Evolutionary conservation across 2,797 vertebrate species (phyloP).

Genomic region (Pseudochirops cupreus): DNA sequence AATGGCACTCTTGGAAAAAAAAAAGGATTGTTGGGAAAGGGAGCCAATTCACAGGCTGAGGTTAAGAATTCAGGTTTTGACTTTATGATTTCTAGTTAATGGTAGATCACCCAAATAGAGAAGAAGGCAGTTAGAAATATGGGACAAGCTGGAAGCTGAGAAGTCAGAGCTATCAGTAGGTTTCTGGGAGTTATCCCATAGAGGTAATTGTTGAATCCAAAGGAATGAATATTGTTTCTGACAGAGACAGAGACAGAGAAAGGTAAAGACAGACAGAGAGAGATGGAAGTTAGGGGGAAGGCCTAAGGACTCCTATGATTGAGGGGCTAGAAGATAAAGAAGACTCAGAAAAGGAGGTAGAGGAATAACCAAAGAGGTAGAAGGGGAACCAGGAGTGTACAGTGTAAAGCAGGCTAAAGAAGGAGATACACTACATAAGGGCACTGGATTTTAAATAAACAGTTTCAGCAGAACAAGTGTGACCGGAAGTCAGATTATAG

Average conservation of each 20-base stretch:
- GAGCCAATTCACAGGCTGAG: neutral
- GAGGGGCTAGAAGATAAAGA: neutral
- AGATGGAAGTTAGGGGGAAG: neutral
- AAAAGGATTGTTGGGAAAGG: neutral
- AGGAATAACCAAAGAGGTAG: neutral
- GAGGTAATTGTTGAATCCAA: neutral
- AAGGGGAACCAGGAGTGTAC: neutral
- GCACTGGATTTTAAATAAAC: neutral
- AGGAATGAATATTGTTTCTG: neutral
- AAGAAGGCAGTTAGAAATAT: neutral
- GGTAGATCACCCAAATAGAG: neutral
- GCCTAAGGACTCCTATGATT: neutral
- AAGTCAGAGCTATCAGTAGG: neutral
- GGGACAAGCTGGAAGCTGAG: neutral
- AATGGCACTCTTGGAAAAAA: neutral
- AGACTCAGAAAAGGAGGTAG: neutral
- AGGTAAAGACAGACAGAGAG: neutral
- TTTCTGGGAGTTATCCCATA: neutral
- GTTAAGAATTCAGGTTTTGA: neutral
- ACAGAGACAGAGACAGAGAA: neutral
- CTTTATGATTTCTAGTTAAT: neutral
- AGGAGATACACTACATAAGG: neutral
- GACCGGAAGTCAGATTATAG: neutral
- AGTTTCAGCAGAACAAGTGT: neutral
- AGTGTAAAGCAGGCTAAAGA: neutral